Conservation (phyloP, 2,113 vertebrate species). For the Gopherus evgoodei region DNA sequence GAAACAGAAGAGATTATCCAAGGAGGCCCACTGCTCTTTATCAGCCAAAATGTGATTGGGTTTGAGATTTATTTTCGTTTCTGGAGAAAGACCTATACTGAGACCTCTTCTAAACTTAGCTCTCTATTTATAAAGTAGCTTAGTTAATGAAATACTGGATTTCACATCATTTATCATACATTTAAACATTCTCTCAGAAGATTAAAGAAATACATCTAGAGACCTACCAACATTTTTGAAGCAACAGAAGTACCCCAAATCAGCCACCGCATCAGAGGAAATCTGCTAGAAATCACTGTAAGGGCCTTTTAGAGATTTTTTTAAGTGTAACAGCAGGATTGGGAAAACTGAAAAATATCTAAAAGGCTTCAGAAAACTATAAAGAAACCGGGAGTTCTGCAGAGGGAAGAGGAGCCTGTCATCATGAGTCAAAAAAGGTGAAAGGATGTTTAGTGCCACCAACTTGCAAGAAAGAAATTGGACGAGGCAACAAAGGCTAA, state of each 20-base stretch:
- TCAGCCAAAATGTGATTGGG: neutral
- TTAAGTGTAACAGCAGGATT: neutral
- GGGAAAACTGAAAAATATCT: neutral
- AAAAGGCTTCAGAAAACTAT: neutral
- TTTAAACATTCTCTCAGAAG: neutral
- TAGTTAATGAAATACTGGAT: neutral
- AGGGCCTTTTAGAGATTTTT: neutral
- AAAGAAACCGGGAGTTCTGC: neutral
- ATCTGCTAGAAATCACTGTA: neutral
- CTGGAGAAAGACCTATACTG: neutral
- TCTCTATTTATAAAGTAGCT: neutral
- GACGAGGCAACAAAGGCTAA: neutral
- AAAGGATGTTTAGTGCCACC: neutral
- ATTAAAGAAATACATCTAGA: neutral
- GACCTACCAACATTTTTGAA: neutral
- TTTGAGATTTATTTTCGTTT: accelerated
- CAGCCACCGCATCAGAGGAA: neutral
- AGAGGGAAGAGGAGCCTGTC: neutral
- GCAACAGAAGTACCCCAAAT: neutral
- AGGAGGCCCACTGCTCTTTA: accelerated
- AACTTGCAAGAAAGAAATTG: neutral
- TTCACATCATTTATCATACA: neutral
- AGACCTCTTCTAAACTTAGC: neutral
- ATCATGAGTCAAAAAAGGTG: neutral
- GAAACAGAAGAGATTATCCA: accelerated